Evolutionary conservation across 2,113 vertebrate genomes (phyloP).

Genomic region (Meriones unguiculatus): DNA sequence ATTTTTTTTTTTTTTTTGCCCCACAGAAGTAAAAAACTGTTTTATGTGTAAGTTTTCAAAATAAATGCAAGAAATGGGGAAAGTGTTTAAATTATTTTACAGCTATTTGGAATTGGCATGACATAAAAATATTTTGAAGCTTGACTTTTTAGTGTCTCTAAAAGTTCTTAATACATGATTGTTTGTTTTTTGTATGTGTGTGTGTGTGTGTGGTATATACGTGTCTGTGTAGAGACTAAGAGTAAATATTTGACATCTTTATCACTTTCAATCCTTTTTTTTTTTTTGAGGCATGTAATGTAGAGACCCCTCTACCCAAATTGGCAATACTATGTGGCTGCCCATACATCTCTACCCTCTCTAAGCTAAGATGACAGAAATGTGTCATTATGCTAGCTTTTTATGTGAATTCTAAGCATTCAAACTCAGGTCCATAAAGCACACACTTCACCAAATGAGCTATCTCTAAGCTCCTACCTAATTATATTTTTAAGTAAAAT

Average conservation of each 20-base stretch:
- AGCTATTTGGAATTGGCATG: neutral
- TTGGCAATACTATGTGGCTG: neutral
- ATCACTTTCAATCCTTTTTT: too few species aligned
- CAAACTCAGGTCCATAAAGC: neutral
- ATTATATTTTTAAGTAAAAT: neutral
- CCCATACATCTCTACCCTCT: neutral
- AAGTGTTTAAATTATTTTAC: neutral
- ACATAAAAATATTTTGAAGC: neutral
- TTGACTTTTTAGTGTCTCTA: neutral
- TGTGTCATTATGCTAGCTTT: neutral
- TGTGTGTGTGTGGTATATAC: accelerated
- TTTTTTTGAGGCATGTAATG: neutral
- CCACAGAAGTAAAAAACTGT: neutral
- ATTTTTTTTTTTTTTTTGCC: neutral
- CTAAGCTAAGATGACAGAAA: too few species aligned
- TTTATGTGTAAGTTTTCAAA: neutral
- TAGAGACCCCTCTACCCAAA: neutral
- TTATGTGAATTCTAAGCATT: neutral
- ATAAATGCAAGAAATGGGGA: neutral
- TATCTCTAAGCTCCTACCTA: neutral
- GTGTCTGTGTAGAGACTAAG: neutral
- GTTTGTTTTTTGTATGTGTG: neutral
- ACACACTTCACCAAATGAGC: neutral
- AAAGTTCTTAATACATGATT: neutral
- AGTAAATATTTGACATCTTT: neutral